Evolutionary conservation across 2,888 invertebrate species (phyloP).

Genomic region (Beris morrisii): DNA sequence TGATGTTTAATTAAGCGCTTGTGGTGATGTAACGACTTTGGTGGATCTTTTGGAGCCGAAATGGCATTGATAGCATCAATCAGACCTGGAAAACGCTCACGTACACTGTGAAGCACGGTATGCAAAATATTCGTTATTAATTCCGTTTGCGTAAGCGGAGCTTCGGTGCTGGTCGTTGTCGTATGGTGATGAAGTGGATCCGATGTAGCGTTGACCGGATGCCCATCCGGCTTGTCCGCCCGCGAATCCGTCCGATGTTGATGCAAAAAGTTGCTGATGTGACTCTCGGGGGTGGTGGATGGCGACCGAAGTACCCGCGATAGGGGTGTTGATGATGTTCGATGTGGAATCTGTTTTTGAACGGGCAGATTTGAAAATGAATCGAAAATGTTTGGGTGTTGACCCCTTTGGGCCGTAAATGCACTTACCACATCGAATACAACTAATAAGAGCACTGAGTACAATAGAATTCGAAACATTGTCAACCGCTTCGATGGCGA

Average conservation of each 20-base stretch:
- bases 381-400: neutral
- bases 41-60: constrained; percentile 9
- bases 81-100: constrained; percentile 18
- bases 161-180: constrained; percentile 30
- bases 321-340: constrained; percentile 12
- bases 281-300: constrained; percentile 37
- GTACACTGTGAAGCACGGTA: constrained; percentile 8
- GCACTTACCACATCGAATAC: constrained; percentile 21
- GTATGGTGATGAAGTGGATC: constrained; percentile 12
- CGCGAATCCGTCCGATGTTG: constrained; percentile 38
- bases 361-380: neutral
- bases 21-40: neutral
- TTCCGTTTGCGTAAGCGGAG: constrained; percentile 30
- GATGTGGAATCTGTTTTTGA: constrained; percentile 19
- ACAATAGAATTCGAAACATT: constrained; percentile 1
- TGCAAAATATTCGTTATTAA: constrained; percentile 17
- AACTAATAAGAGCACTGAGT: neutral
- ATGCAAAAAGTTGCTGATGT: constrained; percentile 40
- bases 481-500: neutral
- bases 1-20: constrained; percentile 2
- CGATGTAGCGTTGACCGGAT: constrained; percentile 22
- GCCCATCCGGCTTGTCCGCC: constrained; percentile 37
- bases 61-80: constrained; percentile 11
- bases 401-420: neutral
- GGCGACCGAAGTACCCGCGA: constrained; percentile 1